A percentile compares a stretch with the other conserved stretches of the same genome.
These are phyloP conservation scores for Leptinotarsa texana DNA, from an alignment of 1,140 invertebrate genomes.

Conservation along the genomic window DNA sequence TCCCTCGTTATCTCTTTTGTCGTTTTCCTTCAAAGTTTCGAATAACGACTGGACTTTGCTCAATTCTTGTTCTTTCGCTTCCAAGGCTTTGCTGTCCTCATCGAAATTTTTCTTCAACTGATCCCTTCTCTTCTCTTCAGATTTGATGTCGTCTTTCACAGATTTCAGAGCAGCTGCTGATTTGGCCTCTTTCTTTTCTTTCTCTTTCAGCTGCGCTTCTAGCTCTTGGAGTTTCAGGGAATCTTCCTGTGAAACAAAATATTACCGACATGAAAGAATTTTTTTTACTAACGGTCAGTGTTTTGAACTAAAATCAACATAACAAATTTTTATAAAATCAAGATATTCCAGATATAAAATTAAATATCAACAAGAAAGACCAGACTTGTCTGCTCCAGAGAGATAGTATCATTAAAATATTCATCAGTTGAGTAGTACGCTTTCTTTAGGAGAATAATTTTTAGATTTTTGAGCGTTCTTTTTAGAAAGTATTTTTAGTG, in stretches of 20 bases:
- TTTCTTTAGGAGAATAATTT: too few relatives aligned
- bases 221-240: constrained; percentile 68
- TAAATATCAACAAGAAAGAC: too few relatives aligned
- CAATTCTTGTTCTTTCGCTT: constrained; percentile 69
- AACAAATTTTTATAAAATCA: too few relatives aligned
- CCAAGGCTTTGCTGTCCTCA: constrained; percentile 72
- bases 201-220: constrained; percentile 68
- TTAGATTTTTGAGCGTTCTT: too few relatives aligned
- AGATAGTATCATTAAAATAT: too few relatives aligned
- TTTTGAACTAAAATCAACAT: too few relatives aligned
- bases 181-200: constrained; percentile 72
- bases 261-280: not conserved
- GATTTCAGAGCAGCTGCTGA: constrained; percentile 69
- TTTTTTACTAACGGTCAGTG: not conserved
- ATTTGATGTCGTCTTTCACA: constrained; percentile 69
- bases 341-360: too few relatives aligned
- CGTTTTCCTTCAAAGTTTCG: constrained; percentile 70
- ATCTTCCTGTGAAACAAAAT: constrained; percentile 61
- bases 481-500: too few relatives aligned
- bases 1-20: constrained; percentile 69
- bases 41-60: constrained; percentile 70
- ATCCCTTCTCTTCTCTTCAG: constrained; percentile 71
- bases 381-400: too few relatives aligned
- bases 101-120: constrained; percentile 70
- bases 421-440: too few relatives aligned